A percentile compares a stretch with the other conserved stretches of the same genome.
phyloP scores from a whole-genome alignment of 2,888 invertebrate genomes.

The Ypsolopha sequella region DNA sequence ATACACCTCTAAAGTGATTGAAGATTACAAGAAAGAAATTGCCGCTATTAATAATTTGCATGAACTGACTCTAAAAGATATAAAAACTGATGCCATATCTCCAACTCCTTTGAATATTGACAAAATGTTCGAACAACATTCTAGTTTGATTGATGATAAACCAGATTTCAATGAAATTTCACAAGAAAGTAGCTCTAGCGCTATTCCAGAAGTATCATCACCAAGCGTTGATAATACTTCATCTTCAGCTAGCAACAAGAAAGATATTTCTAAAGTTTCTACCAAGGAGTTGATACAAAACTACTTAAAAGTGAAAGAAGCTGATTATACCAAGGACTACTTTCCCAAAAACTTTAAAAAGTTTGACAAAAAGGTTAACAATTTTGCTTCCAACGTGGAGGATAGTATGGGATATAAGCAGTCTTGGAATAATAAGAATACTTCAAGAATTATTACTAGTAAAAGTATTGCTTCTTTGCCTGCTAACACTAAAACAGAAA shows the following conservation, averaged over 20 bases:
- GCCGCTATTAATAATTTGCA: constrained; percentile 61
- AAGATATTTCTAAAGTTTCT: constrained; percentile 49
- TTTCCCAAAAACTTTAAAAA: constrained; percentile 31
- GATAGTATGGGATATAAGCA: constrained; percentile 25
- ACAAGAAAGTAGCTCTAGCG: constrained; percentile 17
- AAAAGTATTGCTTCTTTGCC: constrained; percentile 19
- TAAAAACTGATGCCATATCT: constrained; percentile 52
- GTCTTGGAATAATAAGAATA: constrained; percentile 44
- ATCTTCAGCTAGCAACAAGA: constrained; percentile 27
- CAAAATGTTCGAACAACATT: constrained; percentile 51
- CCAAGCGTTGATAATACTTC: constrained; percentile 21
- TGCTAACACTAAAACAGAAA: constrained; percentile 29
- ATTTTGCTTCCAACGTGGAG: constrained; percentile 18
- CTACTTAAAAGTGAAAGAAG: constrained; percentile 52
- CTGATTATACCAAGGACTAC: constrained; percentile 31
- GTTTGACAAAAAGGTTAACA: constrained; percentile 34
- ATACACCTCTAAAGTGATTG: constrained; percentile 64
- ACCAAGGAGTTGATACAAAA: constrained; percentile 60
- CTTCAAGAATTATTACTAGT: constrained; percentile 15
- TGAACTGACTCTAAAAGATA: constrained; percentile 59
- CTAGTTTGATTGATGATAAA: constrained; percentile 25
- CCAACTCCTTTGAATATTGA: constrained; percentile 57
- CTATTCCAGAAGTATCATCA: not conserved
- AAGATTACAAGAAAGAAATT: constrained; percentile 64
- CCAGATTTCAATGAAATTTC: constrained; percentile 21